These are phyloP conservation scores for Spodoptera frugiperda DNA, from an alignment of 1,140 invertebrate genomes.

Conservation along the genomic window DNA sequence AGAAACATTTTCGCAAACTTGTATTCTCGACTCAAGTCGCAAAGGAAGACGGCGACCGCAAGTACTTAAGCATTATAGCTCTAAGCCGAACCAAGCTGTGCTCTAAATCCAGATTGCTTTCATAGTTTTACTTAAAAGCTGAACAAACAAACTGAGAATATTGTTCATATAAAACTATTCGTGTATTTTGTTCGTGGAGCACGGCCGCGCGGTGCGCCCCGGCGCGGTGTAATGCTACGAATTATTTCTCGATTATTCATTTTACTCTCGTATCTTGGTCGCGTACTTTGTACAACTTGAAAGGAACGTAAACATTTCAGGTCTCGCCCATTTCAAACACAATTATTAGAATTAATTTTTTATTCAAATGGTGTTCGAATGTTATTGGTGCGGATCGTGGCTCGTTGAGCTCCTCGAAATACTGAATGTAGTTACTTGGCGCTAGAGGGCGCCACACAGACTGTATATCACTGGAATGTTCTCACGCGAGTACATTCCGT, in stretches of 20 bases:
- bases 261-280: not conserved
- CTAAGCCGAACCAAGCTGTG: not conserved
- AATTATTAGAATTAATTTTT: constrained; percentile 41
- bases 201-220: not conserved
- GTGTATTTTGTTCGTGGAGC: not conserved
- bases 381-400: not conserved
- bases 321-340: constrained; percentile 17
- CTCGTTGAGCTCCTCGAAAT: constrained; percentile 21
- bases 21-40: not conserved
- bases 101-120: constrained; percentile 32
- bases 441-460: constrained; percentile 15
- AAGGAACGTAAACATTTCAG: constrained; percentile 4
- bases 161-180: constrained; percentile 5
- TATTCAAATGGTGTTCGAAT: not conserved
- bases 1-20: too few relatives aligned
- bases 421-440: constrained; percentile 12
- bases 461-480: constrained; percentile 2
- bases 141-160: constrained; percentile 29
- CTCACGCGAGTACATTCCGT: not conserved
- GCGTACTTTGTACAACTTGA: not conserved
- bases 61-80: not conserved
- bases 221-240: not conserved
- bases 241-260: constrained; percentile 21
- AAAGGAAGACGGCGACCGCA: not conserved
- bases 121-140: constrained; percentile 31